Percentiles rank a stretch among this genome's conserved stretches.
Conservation (phyloP, 2,797 vertebrate genomes). For the Melanotaenia parkinsoni region DNA sequence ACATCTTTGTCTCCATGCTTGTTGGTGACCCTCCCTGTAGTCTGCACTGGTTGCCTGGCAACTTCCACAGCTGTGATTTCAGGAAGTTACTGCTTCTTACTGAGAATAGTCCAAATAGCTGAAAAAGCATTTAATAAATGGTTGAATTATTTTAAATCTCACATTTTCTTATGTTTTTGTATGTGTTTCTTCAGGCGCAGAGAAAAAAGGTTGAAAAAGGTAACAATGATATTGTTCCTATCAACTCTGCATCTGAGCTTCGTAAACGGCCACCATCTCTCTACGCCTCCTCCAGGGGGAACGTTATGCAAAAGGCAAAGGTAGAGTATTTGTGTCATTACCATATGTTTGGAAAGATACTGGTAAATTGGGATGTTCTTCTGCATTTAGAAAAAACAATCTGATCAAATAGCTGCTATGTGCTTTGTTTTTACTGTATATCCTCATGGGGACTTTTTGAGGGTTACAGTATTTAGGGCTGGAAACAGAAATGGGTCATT, state of each 20-base stretch:
- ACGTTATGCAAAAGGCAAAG: slow-evolving; percentile 96
- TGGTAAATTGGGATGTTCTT: too few relatives aligned
- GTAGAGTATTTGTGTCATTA: slow-evolving; percentile 68
- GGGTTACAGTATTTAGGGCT: too few relatives aligned
- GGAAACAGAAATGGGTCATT: too few relatives aligned
- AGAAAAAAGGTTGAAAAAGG: slow-evolving; percentile 75
- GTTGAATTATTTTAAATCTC: background rate
- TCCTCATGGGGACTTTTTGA: background rate
- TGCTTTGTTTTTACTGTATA: too few relatives aligned
- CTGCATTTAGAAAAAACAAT: too few relatives aligned
- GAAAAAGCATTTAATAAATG: background rate
- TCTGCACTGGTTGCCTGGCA: slow-evolving; percentile 18
- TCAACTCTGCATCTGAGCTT: slow-evolving; percentile 91
- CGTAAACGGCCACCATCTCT: slow-evolving; percentile 90
- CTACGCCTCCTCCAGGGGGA: slow-evolving; percentile 87
- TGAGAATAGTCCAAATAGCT: background rate
- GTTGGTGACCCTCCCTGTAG: slow-evolving; percentile 1
- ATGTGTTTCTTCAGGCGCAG: slow-evolving; percentile 53
- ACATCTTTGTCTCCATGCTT: background rate
- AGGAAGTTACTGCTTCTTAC: background rate
- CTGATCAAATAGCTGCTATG: too few relatives aligned
- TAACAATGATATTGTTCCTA: slow-evolving; percentile 84
- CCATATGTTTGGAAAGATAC: too few relatives aligned
- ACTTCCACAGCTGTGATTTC: background rate
- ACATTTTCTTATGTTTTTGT: background rate